Conservation (phyloP, 2,113 vertebrate species). For the Prochilodus magdalenae region DNA sequence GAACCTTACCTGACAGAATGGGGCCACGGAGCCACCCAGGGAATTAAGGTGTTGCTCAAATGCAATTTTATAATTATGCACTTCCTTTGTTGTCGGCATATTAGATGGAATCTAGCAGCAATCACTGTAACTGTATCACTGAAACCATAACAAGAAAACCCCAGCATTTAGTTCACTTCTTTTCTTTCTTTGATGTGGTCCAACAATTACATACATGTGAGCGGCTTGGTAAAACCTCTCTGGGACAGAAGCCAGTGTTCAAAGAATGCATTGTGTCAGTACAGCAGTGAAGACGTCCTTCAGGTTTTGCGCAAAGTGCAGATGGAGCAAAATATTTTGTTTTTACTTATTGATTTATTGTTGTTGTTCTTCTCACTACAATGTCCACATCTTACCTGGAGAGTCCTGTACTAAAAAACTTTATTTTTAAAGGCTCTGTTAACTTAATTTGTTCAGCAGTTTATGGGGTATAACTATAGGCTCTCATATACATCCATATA, state of each 20-base stretch:
- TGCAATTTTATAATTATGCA: constrained; percentile 65
- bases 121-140: constrained; percentile 41
- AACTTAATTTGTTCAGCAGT: background rate
- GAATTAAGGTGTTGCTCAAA: constrained; percentile 60
- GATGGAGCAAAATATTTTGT: background rate
- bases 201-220: constrained; percentile 39
- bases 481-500: too few species aligned
- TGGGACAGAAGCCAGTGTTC: constrained; percentile 21
- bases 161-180: constrained; percentile 4
- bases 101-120: constrained; percentile 52
- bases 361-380: background rate
- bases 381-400: too few species aligned
- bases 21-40: constrained; percentile 49
- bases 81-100: constrained; percentile 56
- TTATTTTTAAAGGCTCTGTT: background rate
- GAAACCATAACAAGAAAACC: background rate
- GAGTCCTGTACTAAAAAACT: too few species aligned
- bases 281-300: background rate
- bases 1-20: constrained; percentile 68
- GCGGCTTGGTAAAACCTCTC: constrained; percentile 16
- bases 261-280: constrained; percentile 43
- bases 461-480: too few species aligned
- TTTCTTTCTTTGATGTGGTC: constrained; percentile 35
- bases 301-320: background rate
- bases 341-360: too few species aligned